A percentile compares a stretch with the other conserved stretches of the same genome.
These are phyloP conservation scores for Yponomeuta malinellus DNA, from an alignment of 2,888 invertebrate species.

Conservation along the genomic window DNA sequence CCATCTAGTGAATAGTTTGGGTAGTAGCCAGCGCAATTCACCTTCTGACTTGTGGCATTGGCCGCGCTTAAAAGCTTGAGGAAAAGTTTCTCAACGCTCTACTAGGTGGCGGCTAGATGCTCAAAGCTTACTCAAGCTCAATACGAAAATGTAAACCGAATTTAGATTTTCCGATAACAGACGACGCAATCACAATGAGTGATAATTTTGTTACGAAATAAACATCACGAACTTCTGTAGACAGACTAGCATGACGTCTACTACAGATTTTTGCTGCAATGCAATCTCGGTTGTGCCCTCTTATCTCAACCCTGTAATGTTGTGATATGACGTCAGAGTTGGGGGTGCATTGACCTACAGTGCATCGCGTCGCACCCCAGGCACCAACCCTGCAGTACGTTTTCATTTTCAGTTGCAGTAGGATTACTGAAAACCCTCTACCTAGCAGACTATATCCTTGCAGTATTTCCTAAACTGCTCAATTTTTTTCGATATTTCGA, in stretches of 20 bases:
- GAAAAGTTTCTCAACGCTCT: not conserved
- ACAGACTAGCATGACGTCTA: not conserved
- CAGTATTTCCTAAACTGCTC: not conserved
- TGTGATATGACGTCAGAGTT: conserved; percentile 16
- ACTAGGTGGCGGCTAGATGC: not conserved
- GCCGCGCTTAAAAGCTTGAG: not conserved
- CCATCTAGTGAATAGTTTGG: conserved; percentile 3
- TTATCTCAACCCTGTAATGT: not conserved
- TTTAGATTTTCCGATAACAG: too few relatives aligned
- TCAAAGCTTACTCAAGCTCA: conserved; percentile 28
- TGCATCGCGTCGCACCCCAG: conserved; percentile 26
- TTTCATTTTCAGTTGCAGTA: conserved; percentile 17
- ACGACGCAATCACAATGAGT: too few relatives aligned
- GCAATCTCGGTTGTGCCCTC: not conserved
- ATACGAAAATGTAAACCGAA: too few relatives aligned
- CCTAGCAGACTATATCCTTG: conserved; percentile 20
- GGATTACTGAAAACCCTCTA: not conserved
- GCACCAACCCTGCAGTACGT: conserved; percentile 13
- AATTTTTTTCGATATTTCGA: not conserved
- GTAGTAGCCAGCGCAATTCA: not conserved
- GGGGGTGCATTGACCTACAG: conserved; percentile 56
- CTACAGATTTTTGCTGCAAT: not conserved
- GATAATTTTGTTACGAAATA: too few relatives aligned
- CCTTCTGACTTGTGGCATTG: not conserved
- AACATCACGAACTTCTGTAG: too few relatives aligned